A percentile compares a stretch with the other conserved stretches of the same genome.
Conservation (phyloP, 2,888 invertebrate species). For the Mesochorus sp. region DNA sequence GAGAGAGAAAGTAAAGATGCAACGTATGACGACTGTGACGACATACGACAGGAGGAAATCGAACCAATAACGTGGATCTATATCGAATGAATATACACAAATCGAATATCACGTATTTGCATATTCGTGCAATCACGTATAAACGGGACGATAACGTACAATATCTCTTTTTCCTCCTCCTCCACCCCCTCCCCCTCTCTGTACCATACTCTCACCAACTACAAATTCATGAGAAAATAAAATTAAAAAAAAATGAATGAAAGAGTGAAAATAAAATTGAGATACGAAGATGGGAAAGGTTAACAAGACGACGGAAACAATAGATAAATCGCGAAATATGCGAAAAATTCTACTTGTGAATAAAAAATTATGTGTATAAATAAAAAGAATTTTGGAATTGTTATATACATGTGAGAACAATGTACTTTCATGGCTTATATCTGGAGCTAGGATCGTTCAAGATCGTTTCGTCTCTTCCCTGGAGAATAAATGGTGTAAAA, state of each 20-base stretch:
- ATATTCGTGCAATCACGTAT: slow-evolving; percentile 36
- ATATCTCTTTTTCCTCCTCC: slow-evolving; percentile 5
- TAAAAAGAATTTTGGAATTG: too few relatives aligned
- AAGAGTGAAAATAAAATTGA: background rate
- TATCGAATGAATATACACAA: slow-evolving; percentile 21
- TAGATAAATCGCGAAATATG: background rate
- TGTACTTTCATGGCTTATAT: slow-evolving; percentile 52
- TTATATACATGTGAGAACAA: slow-evolving; percentile 20
- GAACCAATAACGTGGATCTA: slow-evolving; percentile 43
- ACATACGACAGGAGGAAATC: slow-evolving; percentile 32
- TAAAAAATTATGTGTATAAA: background rate
- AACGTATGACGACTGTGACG: slow-evolving; percentile 11
- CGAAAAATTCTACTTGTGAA: background rate
- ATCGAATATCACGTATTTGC: slow-evolving; percentile 53
- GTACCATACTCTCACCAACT: background rate
- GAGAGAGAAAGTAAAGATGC: slow-evolving; percentile 24
- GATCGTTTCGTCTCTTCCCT: slow-evolving; percentile 56
- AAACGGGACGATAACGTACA: background rate
- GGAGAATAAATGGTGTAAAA: slow-evolving; percentile 50
- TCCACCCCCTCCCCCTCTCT: background rate
- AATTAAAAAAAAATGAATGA: background rate
- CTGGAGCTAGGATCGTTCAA: slow-evolving; percentile 55
- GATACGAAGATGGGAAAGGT: background rate
- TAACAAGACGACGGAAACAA: background rate
- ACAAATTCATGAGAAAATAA: background rate